Conservation (phyloP, 1,140 invertebrate genomes). For the Drosophila punjabiensis region DNA sequence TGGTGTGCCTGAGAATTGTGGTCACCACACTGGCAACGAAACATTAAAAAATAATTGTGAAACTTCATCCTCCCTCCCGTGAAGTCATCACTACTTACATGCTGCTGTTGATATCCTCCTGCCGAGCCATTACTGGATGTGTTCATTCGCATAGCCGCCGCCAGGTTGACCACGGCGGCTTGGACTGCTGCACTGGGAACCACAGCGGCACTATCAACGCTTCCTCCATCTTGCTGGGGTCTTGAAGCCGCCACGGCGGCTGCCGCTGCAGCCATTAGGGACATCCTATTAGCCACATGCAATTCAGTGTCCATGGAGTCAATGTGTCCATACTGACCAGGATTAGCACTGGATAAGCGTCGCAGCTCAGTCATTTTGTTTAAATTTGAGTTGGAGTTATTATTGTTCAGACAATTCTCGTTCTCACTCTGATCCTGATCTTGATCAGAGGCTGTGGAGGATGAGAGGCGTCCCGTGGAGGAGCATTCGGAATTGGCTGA, state of each 20-base stretch:
- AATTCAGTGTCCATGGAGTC: slow-evolving; percentile 88
- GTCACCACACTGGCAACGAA: slow-evolving; percentile 17
- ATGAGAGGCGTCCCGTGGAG: slow-evolving; percentile 91
- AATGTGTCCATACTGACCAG: slow-evolving; percentile 87
- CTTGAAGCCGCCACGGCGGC: slow-evolving; percentile 87
- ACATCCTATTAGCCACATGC: slow-evolving; percentile 90
- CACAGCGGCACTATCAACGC: slow-evolving; percentile 74
- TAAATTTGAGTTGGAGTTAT: slow-evolving; percentile 48
- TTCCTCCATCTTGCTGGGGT: slow-evolving; percentile 86
- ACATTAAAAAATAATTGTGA: background rate
- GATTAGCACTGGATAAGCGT: slow-evolving; percentile 84
- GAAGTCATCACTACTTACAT: slow-evolving; percentile 18
- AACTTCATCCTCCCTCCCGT: background rate
- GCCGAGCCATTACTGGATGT: slow-evolving; percentile 45
- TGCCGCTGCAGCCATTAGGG: slow-evolving; percentile 90
- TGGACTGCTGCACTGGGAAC: slow-evolving; percentile 87
- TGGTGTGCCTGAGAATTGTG: slow-evolving; percentile 15
- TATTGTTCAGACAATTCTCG: slow-evolving; percentile 79
- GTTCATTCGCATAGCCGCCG: slow-evolving; percentile 92
- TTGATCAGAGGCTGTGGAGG: slow-evolving; percentile 91
- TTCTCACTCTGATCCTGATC: slow-evolving; percentile 86
- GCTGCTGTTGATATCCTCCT: slow-evolving; percentile 39
- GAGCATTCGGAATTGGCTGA: slow-evolving; percentile 93
- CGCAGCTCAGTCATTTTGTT: slow-evolving; percentile 66
- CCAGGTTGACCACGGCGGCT: slow-evolving; percentile 91